Conservation (phyloP, 2,888 invertebrate species). For the Eurytoma californica region DNA sequence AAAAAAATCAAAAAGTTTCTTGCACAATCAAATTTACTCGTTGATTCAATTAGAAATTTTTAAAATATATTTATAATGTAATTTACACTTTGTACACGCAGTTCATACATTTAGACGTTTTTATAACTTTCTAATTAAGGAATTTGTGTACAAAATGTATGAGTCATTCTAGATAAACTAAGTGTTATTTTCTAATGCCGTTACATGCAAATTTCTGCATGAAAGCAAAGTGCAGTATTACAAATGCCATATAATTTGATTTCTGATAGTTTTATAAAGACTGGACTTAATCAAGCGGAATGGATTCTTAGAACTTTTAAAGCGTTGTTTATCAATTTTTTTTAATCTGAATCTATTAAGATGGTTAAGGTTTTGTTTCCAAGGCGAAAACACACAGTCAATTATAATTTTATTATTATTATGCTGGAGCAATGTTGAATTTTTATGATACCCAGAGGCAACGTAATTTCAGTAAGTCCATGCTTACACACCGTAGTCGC, state of each 20-base stretch:
- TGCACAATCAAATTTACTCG: too few relatives aligned
- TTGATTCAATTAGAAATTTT: too few relatives aligned
- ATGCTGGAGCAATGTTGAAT: conserved; percentile 2
- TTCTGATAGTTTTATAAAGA: not conserved
- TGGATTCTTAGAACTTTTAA: not conserved
- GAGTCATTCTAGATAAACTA: too few relatives aligned
- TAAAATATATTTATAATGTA: too few relatives aligned
- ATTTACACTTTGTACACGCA: too few relatives aligned
- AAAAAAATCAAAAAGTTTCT: too few relatives aligned
- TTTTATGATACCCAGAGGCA: conserved; percentile 22
- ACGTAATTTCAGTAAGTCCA: conserved; percentile 11
- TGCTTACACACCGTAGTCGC: not conserved
- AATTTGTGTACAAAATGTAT: too few relatives aligned
- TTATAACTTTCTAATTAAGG: too few relatives aligned
- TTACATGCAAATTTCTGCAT: not conserved
- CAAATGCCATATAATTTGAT: not conserved
- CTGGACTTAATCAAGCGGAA: not conserved
- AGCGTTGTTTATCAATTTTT: conserved; percentile 10
- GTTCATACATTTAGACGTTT: too few relatives aligned
- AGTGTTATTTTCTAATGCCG: not conserved
- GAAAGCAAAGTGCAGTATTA: not conserved
- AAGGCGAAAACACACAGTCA: not conserved
- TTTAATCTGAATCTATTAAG: not conserved
- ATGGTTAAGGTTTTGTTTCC: not conserved
- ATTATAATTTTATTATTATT: conserved; percentile 27